Base-by-base conservation (phyloP, 2,888 invertebrate species). In the Elegia similella region DNA sequence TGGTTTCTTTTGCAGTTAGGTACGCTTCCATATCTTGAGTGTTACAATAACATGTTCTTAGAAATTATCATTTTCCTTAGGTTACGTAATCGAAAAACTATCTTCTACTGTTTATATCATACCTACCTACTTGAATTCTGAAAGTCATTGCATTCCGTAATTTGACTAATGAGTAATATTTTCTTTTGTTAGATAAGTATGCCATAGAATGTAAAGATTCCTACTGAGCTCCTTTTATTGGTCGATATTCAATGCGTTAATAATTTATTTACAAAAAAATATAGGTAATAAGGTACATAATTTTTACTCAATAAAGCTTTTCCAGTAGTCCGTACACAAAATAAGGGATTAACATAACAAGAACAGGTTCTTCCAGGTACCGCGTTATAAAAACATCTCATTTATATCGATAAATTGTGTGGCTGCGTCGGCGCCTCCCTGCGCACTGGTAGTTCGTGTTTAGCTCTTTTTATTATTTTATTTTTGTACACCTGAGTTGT, bases 401-500 rank as follows among this genome's bases (percentile, higher is more conserved):
- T 52, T 56, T 68, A 68, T 71, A 80, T 82, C 83, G 80, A 84
- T 80, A 83, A 74, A 73, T 70, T 70, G 65, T 61, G 64, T 63
- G 62, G 64, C 62, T 62, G 63, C 66, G 68, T 72, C 67, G 70
- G 77, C 75, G 72, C 85, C 75, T 78, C 82, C 75, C 76, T 81
- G 76, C 65, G 70, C 70, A 70, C 70, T 77, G 79, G 73, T 80
- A 73, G 81, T 71, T 75, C 72, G 77, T 76, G 76, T 80, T 79
- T 65, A 68, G 72, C 63, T 76, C 72, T 69, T 79, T 85, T 86
- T 83, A 78, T 82, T 84, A 78, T 82, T 84, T 86, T 83, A 77
- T 83, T 86, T 86, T 76, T 79, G 82, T 88, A 84, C 86, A 87
- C 85, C 88, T 86, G 84, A 89, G 87, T 86, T 88, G 87, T 86